Base-by-base conservation (phyloP, 2,797 vertebrate genomes). In the Gouania willdenowi region DNA sequence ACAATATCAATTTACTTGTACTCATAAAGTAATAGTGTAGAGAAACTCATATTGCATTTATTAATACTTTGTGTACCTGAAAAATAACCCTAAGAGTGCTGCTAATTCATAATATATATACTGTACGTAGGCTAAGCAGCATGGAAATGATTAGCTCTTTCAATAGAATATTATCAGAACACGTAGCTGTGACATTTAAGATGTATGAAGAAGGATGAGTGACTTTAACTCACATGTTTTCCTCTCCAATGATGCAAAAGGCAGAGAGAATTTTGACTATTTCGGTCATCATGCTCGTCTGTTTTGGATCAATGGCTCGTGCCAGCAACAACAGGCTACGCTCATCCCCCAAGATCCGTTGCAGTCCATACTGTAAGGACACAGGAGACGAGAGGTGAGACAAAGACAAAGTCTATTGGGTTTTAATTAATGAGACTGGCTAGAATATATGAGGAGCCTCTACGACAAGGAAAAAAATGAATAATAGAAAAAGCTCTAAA, bases 241-340 rank as follows among this genome's bases (percentile, higher is more conserved):
- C 97, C 68, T 99, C 95, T 58, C 91, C 97, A 30, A 98, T 83
- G 53, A 99, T 98, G 65, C 95, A 98, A 76, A 98, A 69, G 8
- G 97, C 97, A 23, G 97, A 99, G 39, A 99, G 91, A 34, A 99
- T 92, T 84, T 99, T 99, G 49, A 99, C 91, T 8, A 89, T 97
- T 86, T 99, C 97, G 0, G 94, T 98, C 97, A 99, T 99, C 93
- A 98, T 97, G 69, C 74, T 90, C 14, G 94, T 88, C 49, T 99
- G 95, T 69, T 92, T 97, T 44, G 95, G 95, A 79, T 99, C 95
- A 51, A 99, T 88, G 1, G 95, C 93, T 75, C 94, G 87, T 7
- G 95, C 91, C 67, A 99, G 59, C 16, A 98, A 72, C 42, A 94
- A 66, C 21, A 99, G 88, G 57, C 94, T 91, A 43, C 93, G 88